Evolutionary conservation across 1,140 invertebrate species (phyloP), one percentile per base, ranked within the genome.

Genomic region (Phthorimaea operculella): DNA sequence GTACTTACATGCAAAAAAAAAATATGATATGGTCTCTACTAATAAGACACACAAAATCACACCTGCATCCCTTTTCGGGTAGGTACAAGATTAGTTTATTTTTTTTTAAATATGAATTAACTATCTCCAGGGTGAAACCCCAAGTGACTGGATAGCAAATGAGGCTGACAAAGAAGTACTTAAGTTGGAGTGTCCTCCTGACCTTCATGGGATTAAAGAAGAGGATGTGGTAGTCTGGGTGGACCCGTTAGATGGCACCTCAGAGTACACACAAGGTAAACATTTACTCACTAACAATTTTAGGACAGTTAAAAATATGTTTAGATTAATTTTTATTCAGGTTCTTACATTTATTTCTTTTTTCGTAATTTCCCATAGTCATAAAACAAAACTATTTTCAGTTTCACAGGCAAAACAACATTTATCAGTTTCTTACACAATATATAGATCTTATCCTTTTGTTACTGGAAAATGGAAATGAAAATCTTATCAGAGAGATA

Each of bases 171-270:
- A 89, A 59, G 89, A 91, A 44, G 90, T 97, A 9, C 78, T 97
- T 17, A 84, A 88, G 57, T 70, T 90, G 12, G 79, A 87, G 53
- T 92, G 96, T 72, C 95, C 96, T 10, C 70, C 87, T 4, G 81
- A 91, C 53, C 88, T 93, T 42, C 72, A 87, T 58, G 82, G 91
- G 66, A 83, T 95, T 1, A 85, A 86, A 47, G 88, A 90, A n/a
- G 88, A 91, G 59, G 92, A 93, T 67, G 83, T 93, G 63, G 95
- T 97, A 21, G 90, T 99, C 48, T 99, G 98, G 98, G 96, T 99
- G 6, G 98, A 99, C 88, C 98, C 98, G 7, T 85, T 99, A 2
- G 98, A 99, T 90, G 98, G 98, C 60, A 98, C 96, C 44, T 90
- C 92, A 28, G 96, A 98, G 86, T 98, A 95, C 74, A 96, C 96